Base-by-base conservation (phyloP, 1,140 invertebrate species). In the Lysiphlebus fabarum region DNA sequence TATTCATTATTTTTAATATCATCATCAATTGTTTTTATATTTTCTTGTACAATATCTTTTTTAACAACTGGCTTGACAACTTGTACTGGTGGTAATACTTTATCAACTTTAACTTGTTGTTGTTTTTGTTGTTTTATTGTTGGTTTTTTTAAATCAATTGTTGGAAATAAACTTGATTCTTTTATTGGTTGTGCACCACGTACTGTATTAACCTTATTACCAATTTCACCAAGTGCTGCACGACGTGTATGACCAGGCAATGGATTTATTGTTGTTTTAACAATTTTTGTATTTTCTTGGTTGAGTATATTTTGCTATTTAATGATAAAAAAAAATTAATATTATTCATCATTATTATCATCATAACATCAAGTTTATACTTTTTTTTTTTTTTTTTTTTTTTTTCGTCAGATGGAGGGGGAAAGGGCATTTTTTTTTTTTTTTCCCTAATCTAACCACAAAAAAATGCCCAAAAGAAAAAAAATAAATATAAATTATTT, bases 161-260 rank as follows among this genome's bases (percentile, higher is more conserved):
- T 57, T 26, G 17, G 17, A 14, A 70, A 45, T n/a, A 74, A 54
- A 64, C 65, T 73, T 36, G 62, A 58, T 64, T 69, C 74, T 4
- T 70, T 63, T 36, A 70, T 68, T 6, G 63, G 55, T 36, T 72
- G 70, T 11, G 41, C 59, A 7, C 68, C 70, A 34, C 69, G 68
- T 7, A 68, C 43, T 40, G 65, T 66, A 11, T 72, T 76, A 5
- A 80, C 74, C 63, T 68, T 75, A 50, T 80, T 80, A 6, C 78
- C 74, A 59, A 80, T 77, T 69, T 80, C 76, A 10, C 73, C 75
- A 50, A 80, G 67, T 44, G 68, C 75, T 8, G 78, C 67, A 66
- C 76, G 69, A 36, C 72, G 70, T 14, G 62, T 69, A 51, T 68
- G 72, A 10, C 59, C 63, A 36, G 69, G 43, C n/a, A 67, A 14